Percentiles rank a stretch among this genome's conserved stretches.
These are phyloP conservation scores for Helicoverpa zea DNA, from an alignment of 1,140 invertebrate species.

Conservation along the genomic window DNA sequence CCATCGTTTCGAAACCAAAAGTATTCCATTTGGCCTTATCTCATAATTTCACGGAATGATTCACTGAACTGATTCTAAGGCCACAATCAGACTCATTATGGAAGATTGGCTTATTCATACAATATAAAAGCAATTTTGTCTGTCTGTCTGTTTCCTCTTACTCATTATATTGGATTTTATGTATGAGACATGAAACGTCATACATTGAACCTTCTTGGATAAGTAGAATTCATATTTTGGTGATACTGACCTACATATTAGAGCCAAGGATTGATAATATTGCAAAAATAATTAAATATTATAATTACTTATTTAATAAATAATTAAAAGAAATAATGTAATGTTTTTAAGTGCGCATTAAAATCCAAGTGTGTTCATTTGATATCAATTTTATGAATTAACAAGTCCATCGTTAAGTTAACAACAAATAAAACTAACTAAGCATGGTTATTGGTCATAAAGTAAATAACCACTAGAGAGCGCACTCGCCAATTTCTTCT, in stretches of 20 bases:
- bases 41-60: background rate
- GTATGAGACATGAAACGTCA: background rate
- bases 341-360: too few relatives aligned
- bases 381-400: background rate
- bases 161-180: background rate
- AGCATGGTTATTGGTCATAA: background rate
- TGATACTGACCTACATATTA: too few relatives aligned
- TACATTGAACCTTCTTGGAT: background rate
- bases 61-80: background rate
- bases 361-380: background rate
- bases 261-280: too few relatives aligned
- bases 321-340: too few relatives aligned
- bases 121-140: background rate
- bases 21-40: background rate
- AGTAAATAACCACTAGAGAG: too few relatives aligned
- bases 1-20: background rate
- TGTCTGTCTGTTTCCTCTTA: background rate
- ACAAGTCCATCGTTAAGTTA: background rate
- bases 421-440: too few relatives aligned
- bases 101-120: slow-evolving; percentile 18
- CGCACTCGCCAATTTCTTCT: too few relatives aligned
- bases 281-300: too few relatives aligned
- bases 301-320: too few relatives aligned
- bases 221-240: background rate
- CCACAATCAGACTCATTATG: background rate